A percentile compares a stretch with the other conserved stretches of the same genome.
Evolutionary conservation across 2,797 vertebrate species (phyloP).

Genomic region (Rhynchotus rufescens): DNA sequence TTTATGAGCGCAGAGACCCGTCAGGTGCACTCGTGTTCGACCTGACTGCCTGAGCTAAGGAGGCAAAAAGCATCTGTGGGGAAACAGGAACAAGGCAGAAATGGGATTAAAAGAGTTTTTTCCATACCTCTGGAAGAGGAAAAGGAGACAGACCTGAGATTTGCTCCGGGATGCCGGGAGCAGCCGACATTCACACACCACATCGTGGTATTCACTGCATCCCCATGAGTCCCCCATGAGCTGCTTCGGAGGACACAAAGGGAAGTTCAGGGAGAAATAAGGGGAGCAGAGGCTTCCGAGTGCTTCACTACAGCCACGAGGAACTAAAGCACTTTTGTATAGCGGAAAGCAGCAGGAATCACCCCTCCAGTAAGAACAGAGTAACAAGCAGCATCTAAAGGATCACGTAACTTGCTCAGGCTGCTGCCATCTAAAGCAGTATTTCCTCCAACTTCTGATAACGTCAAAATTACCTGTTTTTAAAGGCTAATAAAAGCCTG

Average conservation of each 20-base stretch:
- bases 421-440: neutral
- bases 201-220: neutral
- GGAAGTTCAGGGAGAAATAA: neutral
- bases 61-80: neutral
- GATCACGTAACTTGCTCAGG: neutral
- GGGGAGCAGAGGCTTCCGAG: neutral
- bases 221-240: neutral
- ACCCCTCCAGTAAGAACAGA: neutral
- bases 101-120: neutral
- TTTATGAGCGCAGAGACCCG: neutral
- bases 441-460: neutral
- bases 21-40: neutral
- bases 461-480: neutral
- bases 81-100: neutral
- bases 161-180: neutral
- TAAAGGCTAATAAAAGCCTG: neutral
- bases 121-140: neutral
- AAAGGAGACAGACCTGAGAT: neutral
- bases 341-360: neutral
- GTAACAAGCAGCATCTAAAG: neutral
- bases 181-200: neutral
- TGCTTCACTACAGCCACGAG: constrained; percentile 9
- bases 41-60: neutral
- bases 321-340: neutral
- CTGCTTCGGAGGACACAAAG: neutral